Percentiles rank a stretch among this genome's conserved stretches.
These are phyloP conservation scores for Tetramorium simillimum DNA, from an alignment of 1,140 invertebrate genomes.

Conservation along the genomic window DNA sequence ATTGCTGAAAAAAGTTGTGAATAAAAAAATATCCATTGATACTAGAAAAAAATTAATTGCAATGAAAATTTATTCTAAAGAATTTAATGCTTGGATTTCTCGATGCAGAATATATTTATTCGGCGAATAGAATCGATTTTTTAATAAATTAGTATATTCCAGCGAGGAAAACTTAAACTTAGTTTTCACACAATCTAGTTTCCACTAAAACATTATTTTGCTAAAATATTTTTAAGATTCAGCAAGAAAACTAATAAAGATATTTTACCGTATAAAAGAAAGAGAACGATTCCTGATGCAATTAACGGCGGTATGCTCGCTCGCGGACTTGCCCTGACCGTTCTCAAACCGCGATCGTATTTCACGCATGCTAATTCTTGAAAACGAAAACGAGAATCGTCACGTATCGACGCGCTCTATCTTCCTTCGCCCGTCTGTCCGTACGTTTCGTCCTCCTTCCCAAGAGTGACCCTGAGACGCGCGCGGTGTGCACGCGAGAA, in stretches of 20 bases:
- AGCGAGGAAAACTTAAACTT: neutral
- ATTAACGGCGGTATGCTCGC: neutral
- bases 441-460: conserved; percentile 19
- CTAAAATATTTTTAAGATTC: neutral
- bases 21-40: neutral
- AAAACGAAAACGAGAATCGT: conserved; percentile 48
- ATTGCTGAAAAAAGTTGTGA: neutral
- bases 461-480: conserved; percentile 49
- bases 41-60: too few species aligned
- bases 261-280: neutral
- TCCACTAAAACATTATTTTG: neutral
- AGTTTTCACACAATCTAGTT: too few species aligned
- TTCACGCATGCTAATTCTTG: conserved; percentile 30
- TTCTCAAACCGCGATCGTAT: conserved; percentile 38
- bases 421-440: conserved; percentile 5
- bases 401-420: neutral
- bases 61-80: too few species aligned
- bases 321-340: conserved; percentile 5
- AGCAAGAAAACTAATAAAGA: conserved; percentile 8
- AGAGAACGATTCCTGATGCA: neutral
- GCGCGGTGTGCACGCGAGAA: conserved; percentile 60
- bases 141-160: neutral
- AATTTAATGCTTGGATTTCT: neutral
- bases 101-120: neutral
- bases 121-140: neutral